Percentiles rank a stretch among this genome's conserved stretches.
Conservation (phyloP, 2,888 invertebrate species). For the Lycaena phlaeas region DNA sequence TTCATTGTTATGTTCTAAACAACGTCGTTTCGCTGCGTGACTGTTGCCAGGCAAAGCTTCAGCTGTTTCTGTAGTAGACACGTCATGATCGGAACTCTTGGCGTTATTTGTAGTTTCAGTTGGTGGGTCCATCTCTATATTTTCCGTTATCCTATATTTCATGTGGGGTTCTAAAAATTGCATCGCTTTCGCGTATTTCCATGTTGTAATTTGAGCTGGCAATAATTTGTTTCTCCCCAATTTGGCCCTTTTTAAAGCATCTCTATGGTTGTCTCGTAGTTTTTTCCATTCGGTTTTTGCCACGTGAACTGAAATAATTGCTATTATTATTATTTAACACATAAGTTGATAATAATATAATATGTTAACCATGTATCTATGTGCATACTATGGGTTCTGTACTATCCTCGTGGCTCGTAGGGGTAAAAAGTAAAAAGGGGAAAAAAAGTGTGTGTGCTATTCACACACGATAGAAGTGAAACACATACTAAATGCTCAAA, state of each 20-base stretch:
- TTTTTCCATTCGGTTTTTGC: slow-evolving; percentile 62
- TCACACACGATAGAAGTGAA: too few relatives aligned
- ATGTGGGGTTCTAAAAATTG: slow-evolving; percentile 61
- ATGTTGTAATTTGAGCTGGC: slow-evolving; percentile 60
- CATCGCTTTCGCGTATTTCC: slow-evolving; percentile 64
- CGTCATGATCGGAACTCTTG: slow-evolving; percentile 38
- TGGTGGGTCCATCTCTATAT: slow-evolving; percentile 48
- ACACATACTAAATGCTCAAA: too few relatives aligned
- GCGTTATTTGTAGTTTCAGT: slow-evolving; percentile 13
- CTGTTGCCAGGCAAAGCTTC: slow-evolving; percentile 16
- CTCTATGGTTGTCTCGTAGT: slow-evolving; percentile 56
- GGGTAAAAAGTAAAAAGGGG: too few relatives aligned
- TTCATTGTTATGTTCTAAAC: slow-evolving; percentile 21
- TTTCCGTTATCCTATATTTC: slow-evolving; percentile 61
- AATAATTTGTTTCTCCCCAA: slow-evolving; percentile 57
- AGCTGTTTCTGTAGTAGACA: slow-evolving; percentile 34
- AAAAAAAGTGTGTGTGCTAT: too few relatives aligned
- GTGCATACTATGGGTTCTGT: too few relatives aligned
- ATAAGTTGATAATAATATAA: too few relatives aligned
- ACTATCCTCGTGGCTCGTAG: too few relatives aligned
- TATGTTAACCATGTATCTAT: too few relatives aligned
- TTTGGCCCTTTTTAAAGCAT: slow-evolving; percentile 57
- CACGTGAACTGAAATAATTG: slow-evolving; percentile 44
- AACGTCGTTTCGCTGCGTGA: slow-evolving; percentile 31
- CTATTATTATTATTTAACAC: too few relatives aligned